Percentiles rank a stretch among this genome's conserved stretches.
These are phyloP conservation scores for Trichogramma evanescens DNA, from an alignment of 2,888 invertebrate species.

Conservation along the genomic window DNA sequence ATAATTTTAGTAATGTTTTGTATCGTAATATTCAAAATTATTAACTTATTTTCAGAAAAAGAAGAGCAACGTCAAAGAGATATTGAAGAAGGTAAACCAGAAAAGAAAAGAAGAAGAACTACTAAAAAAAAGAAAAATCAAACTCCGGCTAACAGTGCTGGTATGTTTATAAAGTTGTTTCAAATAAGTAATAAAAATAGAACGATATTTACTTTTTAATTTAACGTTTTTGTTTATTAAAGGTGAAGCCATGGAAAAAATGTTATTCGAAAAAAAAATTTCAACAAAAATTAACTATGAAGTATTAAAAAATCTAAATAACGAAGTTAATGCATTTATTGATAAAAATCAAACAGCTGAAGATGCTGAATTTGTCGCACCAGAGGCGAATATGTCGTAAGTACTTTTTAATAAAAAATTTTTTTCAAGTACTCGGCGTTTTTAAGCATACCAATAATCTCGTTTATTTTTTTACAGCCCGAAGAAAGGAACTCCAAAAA, in stretches of 20 bases:
- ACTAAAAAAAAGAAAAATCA: slow-evolving; percentile 55
- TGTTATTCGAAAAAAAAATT: slow-evolving; percentile 90
- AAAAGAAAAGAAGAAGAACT: slow-evolving; percentile 69
- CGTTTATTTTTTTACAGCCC: not conserved
- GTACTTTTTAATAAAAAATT: slow-evolving; percentile 11
- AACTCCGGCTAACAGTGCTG: slow-evolving; percentile 56
- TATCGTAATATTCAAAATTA: not conserved
- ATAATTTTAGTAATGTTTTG: not conserved
- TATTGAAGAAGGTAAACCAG: slow-evolving; percentile 79
- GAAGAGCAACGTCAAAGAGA: slow-evolving; percentile 75
- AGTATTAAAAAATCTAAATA: slow-evolving; percentile 75
- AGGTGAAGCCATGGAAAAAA: slow-evolving; percentile 92
- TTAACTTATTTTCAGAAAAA: slow-evolving; percentile 55
- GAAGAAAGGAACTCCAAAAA: slow-evolving; percentile 7
- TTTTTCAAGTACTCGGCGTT: not conserved
- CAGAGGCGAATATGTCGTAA: slow-evolving; percentile 1
- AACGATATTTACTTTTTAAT: slow-evolving; percentile 3
- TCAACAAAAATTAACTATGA: slow-evolving; percentile 98
- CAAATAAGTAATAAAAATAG: not conserved
- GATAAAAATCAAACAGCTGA: slow-evolving; percentile 15
- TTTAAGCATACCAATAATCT: too few species aligned
- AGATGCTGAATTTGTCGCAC: slow-evolving; percentile 20
- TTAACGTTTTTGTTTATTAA: slow-evolving; percentile 34
- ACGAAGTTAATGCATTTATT: slow-evolving; percentile 24
- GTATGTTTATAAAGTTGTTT: slow-evolving; percentile 32